Evolutionary conservation across 2,888 invertebrate species (phyloP).

Genomic region (Stomorhina lunata): DNA sequence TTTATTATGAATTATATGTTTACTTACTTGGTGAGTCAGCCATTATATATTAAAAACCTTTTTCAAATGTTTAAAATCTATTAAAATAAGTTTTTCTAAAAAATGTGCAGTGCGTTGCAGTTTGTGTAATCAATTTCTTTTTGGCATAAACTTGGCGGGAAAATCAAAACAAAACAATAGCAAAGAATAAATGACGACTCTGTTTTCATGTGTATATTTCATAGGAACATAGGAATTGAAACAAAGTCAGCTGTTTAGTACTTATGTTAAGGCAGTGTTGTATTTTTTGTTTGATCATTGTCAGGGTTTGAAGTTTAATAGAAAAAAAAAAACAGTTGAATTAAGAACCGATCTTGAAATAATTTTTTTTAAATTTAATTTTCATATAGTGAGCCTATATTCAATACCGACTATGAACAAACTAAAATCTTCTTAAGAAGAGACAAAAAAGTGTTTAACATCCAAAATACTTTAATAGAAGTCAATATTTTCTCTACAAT

Average conservation of each 20-base stretch:
- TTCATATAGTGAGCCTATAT: no score
- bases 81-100: neutral
- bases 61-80: neutral
- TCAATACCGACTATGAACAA: no score
- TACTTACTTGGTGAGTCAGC: conserved; percentile 68
- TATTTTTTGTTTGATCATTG: no score
- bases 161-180: conserved; percentile 50
- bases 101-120: neutral
- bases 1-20: neutral
- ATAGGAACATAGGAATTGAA: neutral
- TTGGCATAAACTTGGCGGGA: conserved; percentile 54
- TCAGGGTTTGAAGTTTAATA: no score
- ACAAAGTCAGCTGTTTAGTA: conserved; percentile 20
- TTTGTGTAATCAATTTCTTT: neutral
- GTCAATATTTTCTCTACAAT: no score
- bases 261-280: no score
- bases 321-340: no score
- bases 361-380: no score
- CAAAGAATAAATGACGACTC: neutral
- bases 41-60: conserved; percentile 58
- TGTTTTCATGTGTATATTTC: neutral
- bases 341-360: no score
- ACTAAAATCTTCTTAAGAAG: no score
- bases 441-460: no score
- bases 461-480: no score